Conservation (phyloP, 2,113 vertebrate genomes). For the Seriola aureovittata region DNA sequence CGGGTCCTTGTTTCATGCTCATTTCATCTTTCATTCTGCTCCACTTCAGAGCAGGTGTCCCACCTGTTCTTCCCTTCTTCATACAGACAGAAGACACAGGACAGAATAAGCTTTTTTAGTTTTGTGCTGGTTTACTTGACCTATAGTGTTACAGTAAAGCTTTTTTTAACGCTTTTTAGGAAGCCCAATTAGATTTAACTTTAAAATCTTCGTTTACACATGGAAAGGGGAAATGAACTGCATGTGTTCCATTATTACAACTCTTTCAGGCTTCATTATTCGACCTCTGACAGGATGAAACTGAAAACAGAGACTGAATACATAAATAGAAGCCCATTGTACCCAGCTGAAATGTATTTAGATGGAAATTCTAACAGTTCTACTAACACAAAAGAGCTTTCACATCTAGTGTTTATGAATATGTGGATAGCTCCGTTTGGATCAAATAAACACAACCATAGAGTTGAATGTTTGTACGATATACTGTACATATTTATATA, state of each 20-base stretch:
- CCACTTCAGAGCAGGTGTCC: background rate
- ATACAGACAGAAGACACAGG: background rate
- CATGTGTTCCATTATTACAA: background rate
- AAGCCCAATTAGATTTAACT: background rate
- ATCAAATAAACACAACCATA: conserved; percentile 27
- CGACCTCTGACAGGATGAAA: background rate
- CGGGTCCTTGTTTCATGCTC: background rate
- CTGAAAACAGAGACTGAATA: background rate
- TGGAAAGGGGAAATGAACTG: background rate
- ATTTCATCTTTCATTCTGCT: background rate
- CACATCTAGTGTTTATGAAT: conserved; percentile 8
- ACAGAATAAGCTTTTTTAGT: background rate
- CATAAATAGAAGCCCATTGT: background rate
- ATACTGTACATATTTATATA: conserved; percentile 22
- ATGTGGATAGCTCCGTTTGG: conserved; percentile 6
- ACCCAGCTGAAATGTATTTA: background rate
- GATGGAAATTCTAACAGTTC: background rate
- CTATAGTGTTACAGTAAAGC: too few species aligned
- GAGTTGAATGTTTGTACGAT: background rate
- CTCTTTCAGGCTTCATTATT: background rate
- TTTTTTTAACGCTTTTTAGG: too few species aligned
- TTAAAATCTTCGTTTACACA: background rate
- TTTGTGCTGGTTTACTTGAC: background rate
- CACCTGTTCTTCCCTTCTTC: background rate
- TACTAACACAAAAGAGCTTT: conserved; percentile 7